These are phyloP conservation scores for Ceratitis capitata DNA, from an alignment of 1,140 invertebrate species.

Conservation along the genomic window DNA sequence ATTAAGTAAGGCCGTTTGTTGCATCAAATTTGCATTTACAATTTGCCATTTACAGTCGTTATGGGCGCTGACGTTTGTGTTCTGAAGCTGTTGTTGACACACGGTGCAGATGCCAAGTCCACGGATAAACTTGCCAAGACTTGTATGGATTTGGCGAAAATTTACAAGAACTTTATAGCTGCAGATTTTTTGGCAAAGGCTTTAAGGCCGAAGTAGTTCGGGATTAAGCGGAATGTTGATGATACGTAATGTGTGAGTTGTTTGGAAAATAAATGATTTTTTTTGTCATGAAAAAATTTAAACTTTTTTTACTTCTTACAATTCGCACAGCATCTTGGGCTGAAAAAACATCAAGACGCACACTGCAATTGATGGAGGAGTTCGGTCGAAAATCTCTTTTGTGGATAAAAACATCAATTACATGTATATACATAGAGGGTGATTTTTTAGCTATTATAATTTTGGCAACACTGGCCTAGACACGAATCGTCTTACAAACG, in stretches of 20 bases:
- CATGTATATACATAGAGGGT: too few species aligned
- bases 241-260: not conserved
- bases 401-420: too few species aligned
- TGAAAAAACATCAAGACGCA: too few species aligned
- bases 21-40: not conserved
- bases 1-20: slow-evolving; percentile 26
- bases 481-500: too few species aligned
- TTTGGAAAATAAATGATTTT: too few species aligned
- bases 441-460: too few species aligned
- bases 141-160: slow-evolving; percentile 55
- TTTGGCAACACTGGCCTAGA: too few species aligned
- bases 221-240: not conserved
- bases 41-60: slow-evolving; percentile 48
- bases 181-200: slow-evolving; percentile 52
- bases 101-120: slow-evolving; percentile 53
- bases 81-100: slow-evolving; percentile 56
- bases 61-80: slow-evolving; percentile 56
- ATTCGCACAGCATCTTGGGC: too few species aligned
- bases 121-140: slow-evolving; percentile 51
- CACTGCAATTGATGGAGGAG: too few species aligned
- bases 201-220: not conserved
- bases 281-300: too few species aligned
- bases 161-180: slow-evolving; percentile 51
- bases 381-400: too few species aligned
- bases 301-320: too few species aligned